Conservation (phyloP, 2,113 vertebrate genomes). For the Tupaia chinensis region DNA sequence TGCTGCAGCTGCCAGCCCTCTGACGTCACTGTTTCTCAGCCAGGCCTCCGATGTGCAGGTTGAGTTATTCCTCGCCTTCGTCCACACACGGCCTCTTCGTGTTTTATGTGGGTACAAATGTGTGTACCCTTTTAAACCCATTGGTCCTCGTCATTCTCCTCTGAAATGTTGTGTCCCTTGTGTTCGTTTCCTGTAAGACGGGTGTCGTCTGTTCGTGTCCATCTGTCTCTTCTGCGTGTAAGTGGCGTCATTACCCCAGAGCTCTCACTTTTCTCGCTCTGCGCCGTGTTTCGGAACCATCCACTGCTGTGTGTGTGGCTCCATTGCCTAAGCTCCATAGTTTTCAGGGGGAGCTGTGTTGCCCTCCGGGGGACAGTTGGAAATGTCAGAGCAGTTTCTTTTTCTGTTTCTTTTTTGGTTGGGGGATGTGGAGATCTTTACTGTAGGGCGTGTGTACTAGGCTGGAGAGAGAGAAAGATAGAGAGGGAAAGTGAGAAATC, state of each 20-base stretch:
- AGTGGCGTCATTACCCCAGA: fast-evolving
- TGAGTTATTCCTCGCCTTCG: not conserved
- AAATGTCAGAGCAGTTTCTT: not conserved
- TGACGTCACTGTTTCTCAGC: not conserved
- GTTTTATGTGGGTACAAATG: not conserved
- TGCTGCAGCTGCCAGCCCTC: not conserved
- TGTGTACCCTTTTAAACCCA: not conserved
- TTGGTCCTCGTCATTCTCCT: too few relatives aligned
- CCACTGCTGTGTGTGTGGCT: fast-evolving
- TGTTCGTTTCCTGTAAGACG: not conserved
- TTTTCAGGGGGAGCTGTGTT: not conserved
- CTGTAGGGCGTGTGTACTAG: too few relatives aligned
- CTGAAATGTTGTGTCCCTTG: not conserved
- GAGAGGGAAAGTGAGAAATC: too few relatives aligned
- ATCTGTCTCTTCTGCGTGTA: not conserved
- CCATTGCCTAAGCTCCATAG: not conserved
- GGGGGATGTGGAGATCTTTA: too few relatives aligned
- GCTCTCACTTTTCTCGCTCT: not conserved
- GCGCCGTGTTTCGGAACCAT: not conserved
- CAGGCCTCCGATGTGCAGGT: not conserved
- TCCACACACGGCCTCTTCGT: not conserved
- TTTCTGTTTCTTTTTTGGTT: too few relatives aligned
- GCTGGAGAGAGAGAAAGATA: too few relatives aligned
- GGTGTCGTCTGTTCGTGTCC: fast-evolving
- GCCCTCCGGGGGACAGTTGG: not conserved